Evolutionary conservation across 2,888 invertebrate species (phyloP).

Genomic region (Ferrisia virgata): DNA sequence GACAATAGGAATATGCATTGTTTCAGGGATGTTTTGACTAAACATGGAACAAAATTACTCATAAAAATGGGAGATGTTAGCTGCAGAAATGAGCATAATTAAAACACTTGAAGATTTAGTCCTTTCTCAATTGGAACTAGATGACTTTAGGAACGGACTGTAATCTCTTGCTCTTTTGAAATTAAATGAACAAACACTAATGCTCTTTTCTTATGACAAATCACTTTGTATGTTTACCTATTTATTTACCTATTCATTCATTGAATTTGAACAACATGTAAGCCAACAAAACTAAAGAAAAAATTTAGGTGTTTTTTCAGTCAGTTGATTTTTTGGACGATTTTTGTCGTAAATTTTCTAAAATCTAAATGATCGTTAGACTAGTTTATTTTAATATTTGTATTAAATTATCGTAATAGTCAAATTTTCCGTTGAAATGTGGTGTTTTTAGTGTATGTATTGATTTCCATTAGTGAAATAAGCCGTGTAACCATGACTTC

Average conservation of each 20-base stretch:
- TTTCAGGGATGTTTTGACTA: no score
- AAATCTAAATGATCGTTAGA: background rate
- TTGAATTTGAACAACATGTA: background rate
- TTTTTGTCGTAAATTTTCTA: background rate
- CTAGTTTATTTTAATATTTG: background rate
- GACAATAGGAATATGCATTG: no score
- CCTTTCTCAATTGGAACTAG: no score
- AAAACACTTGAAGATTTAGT: no score
- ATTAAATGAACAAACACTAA: no score
- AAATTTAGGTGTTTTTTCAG: constrained; percentile 14
- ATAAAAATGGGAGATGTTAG: no score
- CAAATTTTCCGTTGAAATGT: background rate
- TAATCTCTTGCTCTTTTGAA: no score
- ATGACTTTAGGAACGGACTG: no score
- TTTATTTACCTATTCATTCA: background rate
- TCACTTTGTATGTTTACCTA: background rate
- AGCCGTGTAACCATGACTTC: constrained; percentile 27
- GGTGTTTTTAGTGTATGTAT: background rate
- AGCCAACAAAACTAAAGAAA: background rate
- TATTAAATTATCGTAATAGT: background rate
- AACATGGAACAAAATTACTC: no score
- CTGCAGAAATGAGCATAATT: no score
- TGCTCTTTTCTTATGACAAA: background rate
- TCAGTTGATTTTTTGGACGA: background rate
- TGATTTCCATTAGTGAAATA: background rate